Evolutionary conservation across 2,797 vertebrate genomes (phyloP).

Genomic region (Percopsis omiscomaycus): DNA sequence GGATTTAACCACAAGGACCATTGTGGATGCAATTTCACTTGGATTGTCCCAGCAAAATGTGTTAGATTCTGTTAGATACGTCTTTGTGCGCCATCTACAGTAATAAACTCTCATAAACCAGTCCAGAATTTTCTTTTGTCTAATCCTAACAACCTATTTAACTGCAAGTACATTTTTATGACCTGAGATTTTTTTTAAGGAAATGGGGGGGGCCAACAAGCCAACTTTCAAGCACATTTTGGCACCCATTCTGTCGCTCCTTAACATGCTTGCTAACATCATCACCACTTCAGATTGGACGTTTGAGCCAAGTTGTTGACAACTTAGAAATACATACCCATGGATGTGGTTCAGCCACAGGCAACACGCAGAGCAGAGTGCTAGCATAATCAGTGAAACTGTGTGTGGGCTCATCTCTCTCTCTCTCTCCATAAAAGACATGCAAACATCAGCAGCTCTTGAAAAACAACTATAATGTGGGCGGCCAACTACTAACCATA

Average conservation of each 20-base stretch:
- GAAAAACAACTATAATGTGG: background rate
- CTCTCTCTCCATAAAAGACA: background rate
- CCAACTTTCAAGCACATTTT: background rate
- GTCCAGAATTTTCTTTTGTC: too few species aligned
- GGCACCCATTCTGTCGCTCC: background rate
- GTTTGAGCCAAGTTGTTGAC: slow-evolving; percentile 17
- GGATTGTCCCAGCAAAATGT: too few species aligned
- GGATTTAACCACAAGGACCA: too few species aligned
- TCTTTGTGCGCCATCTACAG: too few species aligned
- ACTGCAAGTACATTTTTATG: background rate
- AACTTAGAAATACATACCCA: slow-evolving; percentile 2
- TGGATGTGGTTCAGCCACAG: slow-evolving; percentile 3
- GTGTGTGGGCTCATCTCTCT: slow-evolving; percentile 17
- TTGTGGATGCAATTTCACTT: too few species aligned
- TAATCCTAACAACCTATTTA: background rate
- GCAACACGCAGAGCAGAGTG: slow-evolving; percentile 2
- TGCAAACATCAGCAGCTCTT: slow-evolving; percentile 7
- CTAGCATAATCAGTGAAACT: slow-evolving; percentile 1
- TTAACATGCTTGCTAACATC: background rate
- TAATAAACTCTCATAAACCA: too few species aligned
- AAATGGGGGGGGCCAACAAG: background rate
- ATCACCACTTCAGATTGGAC: background rate
- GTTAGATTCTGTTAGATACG: too few species aligned
- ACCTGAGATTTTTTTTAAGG: background rate
- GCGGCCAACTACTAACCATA: background rate